A percentile compares a stretch with the other conserved stretches of the same genome.
Conservation (phyloP, 1,140 invertebrate genomes). For the Sitobion miscanthi region DNA sequence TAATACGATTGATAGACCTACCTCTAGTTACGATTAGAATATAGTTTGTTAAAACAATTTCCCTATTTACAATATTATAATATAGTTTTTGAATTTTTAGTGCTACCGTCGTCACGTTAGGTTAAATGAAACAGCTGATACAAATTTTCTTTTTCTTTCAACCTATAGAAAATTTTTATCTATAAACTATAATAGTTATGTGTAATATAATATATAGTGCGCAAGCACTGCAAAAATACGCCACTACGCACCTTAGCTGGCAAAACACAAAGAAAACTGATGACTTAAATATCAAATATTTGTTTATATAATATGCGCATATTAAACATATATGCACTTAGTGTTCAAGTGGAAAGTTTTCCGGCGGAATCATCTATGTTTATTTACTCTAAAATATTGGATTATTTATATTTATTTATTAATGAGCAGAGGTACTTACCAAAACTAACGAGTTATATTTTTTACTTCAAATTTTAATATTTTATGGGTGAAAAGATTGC, state of each 20-base stretch:
- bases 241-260: neutral
- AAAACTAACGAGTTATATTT: too few relatives aligned
- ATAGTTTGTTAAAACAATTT: too few relatives aligned
- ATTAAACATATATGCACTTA: neutral
- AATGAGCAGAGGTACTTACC: too few relatives aligned
- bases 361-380: neutral
- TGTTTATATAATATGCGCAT: neutral
- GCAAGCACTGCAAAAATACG: neutral
- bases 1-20: neutral
- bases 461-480: too few relatives aligned
- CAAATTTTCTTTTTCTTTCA: neutral
- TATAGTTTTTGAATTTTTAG: too few relatives aligned
- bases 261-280: neutral
- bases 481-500: too few relatives aligned
- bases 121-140: too few relatives aligned
- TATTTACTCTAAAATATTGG: neutral
- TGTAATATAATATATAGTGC: neutral
- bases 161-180: too few relatives aligned
- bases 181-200: neutral
- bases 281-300: conserved; percentile 9
- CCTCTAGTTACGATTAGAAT: too few relatives aligned
- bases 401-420: neutral
- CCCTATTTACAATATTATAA: too few relatives aligned
- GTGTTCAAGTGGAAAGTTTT: neutral
- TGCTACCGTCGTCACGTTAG: too few relatives aligned